These are phyloP conservation scores for Drosophila micromelanica DNA, from an alignment of 1,140 invertebrate genomes.

Conservation along the genomic window DNA sequence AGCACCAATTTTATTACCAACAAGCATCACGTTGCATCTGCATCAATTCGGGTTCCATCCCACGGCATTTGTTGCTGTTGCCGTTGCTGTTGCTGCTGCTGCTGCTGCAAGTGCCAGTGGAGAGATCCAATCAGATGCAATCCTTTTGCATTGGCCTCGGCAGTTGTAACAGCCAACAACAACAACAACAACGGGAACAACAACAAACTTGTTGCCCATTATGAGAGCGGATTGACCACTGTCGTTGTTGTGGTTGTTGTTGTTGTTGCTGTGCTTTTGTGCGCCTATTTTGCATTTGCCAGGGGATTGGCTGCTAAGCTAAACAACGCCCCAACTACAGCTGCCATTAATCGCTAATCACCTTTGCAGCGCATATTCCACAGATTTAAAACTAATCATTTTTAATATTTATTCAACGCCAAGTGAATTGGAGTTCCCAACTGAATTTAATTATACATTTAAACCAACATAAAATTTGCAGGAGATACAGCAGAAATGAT, in stretches of 20 bases:
- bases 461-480: no score
- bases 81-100: conserved; percentile 45
- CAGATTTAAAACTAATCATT: conserved; percentile 33
- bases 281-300: conserved; percentile 74
- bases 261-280: conserved; percentile 50
- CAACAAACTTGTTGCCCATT: conserved; percentile 75
- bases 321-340: conserved; percentile 65
- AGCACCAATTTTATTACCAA: conserved; percentile 84
- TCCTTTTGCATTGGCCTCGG: conserved; percentile 63
- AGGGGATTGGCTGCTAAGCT: conserved; percentile 58
- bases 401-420: conserved; percentile 8
- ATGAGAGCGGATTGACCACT: conserved; percentile 49
- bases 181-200: conserved; percentile 42
- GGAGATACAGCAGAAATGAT: no score
- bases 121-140: conserved; percentile 75
- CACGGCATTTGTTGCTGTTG: conserved; percentile 21
- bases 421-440: neutral
- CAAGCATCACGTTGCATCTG: conserved; percentile 81
- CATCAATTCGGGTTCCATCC: conserved; percentile 61
- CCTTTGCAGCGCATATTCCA: conserved; percentile 25
- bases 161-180: conserved; percentile 62
- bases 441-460: no score
- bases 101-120: conserved; percentile 36
- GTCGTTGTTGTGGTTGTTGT: conserved; percentile 47
- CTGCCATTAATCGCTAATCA: conserved; percentile 81